Base-by-base conservation (phyloP, 1,140 invertebrate species). In the Lepidurus packardi region DNA sequence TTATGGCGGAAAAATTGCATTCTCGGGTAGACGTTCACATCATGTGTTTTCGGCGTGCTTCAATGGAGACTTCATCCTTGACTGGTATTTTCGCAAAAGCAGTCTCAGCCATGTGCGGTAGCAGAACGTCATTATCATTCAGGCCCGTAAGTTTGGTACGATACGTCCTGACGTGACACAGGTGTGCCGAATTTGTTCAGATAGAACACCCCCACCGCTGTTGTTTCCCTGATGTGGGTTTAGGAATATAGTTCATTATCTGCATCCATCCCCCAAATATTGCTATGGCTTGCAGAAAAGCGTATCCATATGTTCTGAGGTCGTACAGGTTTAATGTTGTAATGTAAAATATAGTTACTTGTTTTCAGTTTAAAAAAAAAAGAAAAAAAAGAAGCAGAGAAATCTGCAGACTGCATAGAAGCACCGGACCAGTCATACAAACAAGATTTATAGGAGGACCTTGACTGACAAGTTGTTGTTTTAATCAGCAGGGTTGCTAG, bases 1-100 rank as follows among this genome's bases (percentile, higher is more conserved):
- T n/a, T 65, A 65, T 65, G 53, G 53, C 16, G 53, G 53, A n/a
- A 16, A 65, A 65, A 65, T 9, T 65, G 53, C 53, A 65, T 65
- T n/a, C 16, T 16, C 16, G 53, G 53, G 21, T 65, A 21, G 53
- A 47, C 16, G 53, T 4, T 65, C 53, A 21, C 21, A 65, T n/a
- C 9, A 65, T 16, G 53, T 65, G 21, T 13, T 65, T 65, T 65
- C 13, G 53, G 53, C 8, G 21, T 65, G 13, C 21, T 65, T 65
- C 53, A 65, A 9, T n/a, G 21, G 53, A 21, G 16, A 65, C 53
- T 65, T 65, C 53, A 65, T 65, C 53, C 53, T 65, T 65, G 16
- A 16, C 53, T 65, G 53, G 53, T 21, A 7, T 65, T 65, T 21
- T 65, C 21, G 53, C 53, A 4, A 65, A 65, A 65, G 21, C 53